Evolutionary conservation across 1,140 invertebrate species (phyloP).

Genomic region (Dufourea novaeangliae): DNA sequence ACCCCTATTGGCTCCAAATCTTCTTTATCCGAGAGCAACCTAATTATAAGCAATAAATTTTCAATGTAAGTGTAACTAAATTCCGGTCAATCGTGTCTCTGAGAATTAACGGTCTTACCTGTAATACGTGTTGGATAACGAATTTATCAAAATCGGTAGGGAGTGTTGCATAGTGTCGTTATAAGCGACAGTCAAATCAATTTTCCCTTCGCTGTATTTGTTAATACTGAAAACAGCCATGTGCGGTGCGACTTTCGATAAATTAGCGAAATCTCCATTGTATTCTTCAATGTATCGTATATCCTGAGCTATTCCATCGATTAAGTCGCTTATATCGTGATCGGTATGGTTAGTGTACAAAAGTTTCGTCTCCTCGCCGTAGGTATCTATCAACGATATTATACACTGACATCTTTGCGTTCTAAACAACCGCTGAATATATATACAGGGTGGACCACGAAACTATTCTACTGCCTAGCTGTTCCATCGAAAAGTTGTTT

Average conservation of each 20-base stretch:
- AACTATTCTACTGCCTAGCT: too few relatives aligned
- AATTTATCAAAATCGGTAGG: constrained; percentile 88
- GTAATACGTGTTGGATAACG: constrained; percentile 88
- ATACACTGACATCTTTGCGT: not conserved
- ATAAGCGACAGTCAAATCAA: constrained; percentile 86
- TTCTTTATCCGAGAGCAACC: constrained; percentile 67
- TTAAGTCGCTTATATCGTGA: constrained; percentile 71
- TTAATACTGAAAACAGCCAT: constrained; percentile 86
- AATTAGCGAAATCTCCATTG: constrained; percentile 84
- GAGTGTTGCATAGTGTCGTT: constrained; percentile 91
- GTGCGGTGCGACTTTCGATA: constrained; percentile 84
- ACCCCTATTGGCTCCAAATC: constrained; percentile 80
- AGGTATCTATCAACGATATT: constrained; percentile 73
- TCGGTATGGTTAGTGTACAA: constrained; percentile 74
- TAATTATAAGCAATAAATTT: constrained; percentile 48
- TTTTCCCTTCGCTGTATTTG: constrained; percentile 80
- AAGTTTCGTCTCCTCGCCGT: constrained; percentile 71
- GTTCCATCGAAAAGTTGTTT: too few relatives aligned
- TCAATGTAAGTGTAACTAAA: not conserved
- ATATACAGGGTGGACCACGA: too few relatives aligned
- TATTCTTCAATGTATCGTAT: constrained; percentile 83
- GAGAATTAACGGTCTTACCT: constrained; percentile 79
- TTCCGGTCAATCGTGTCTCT: constrained; percentile 5
- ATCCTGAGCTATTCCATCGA: constrained; percentile 74
- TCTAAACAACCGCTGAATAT: not conserved